Base-by-base conservation (phyloP, 1,140 invertebrate genomes). In the Eumaeus atala region DNA sequence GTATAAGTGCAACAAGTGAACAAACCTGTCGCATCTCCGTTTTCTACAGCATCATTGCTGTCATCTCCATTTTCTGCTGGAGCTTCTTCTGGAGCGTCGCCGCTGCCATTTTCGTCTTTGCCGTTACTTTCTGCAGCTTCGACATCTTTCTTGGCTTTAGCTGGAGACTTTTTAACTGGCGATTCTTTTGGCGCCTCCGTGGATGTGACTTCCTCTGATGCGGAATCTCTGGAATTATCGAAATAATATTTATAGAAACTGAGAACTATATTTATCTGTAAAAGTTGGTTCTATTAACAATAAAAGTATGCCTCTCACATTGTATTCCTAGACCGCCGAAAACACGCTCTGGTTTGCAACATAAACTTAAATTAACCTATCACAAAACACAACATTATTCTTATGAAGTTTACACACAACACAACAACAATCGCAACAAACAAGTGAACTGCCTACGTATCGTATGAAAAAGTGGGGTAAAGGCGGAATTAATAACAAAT, bases 41-140 rank as follows among this genome's bases (percentile, higher is more conserved):
- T 91, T 63, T 91, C 90, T 53, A 89, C 88, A 51, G 90, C 88
- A 69, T 91, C 90, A 56, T 86, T 88, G 71, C 91, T 90, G 47
- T 91, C 88, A 40, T 84, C 77, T 7, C 85, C 80, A 35, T 90
- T 90, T 71, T 91, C 90, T 49, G 89, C 78, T 9, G 80, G 75
- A 12, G 72, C 60, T 3, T 83, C 79, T 14, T 83, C 84, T 9
- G 76, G 67, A 8, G 77, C 74, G 28, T 84, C 81, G 18, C 65
- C 80, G 44, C 86, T 87, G 4, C 86, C 83, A 50, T 89, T 91
- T 58, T 91, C 89, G 52, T 89, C 89, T 10, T 89, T 89, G 61
- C 88, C 89, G 56, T 88, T 89, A 62, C 89, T 88, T 70, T 90
- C 90, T 48, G 87, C 79, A 56, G 87, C 87, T 63, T 84, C 82